Conservation (phyloP, 2,797 vertebrate genomes). For the Siniperca undulata region DNA sequence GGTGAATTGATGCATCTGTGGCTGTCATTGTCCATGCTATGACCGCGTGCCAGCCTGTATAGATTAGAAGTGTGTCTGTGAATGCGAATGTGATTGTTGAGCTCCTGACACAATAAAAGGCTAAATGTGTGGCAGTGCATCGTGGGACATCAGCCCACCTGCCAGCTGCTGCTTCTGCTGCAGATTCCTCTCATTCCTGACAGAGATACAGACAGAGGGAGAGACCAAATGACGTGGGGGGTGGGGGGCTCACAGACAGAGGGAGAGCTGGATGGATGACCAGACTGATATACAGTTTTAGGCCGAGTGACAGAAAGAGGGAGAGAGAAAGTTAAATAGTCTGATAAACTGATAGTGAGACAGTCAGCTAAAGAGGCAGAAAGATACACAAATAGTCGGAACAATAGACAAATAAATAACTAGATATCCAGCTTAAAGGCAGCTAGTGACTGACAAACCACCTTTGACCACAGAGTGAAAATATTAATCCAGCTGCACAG, state of each 20-base stretch:
- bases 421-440: not conserved
- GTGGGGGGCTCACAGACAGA: too few relatives aligned
- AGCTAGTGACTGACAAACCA: slow-evolving; percentile 28
- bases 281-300: slow-evolving; percentile 3
- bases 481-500: slow-evolving; percentile 9
- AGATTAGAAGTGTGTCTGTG: slow-evolving; percentile 47
- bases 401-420: not conserved
- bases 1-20: slow-evolving; percentile 35
- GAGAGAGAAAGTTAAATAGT: not conserved
- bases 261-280: not conserved
- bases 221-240: slow-evolving; percentile 4
- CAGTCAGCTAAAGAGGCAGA: not conserved
- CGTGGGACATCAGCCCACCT: slow-evolving; percentile 73
- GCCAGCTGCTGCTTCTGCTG: slow-evolving; percentile 81
- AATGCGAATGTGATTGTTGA: slow-evolving; percentile 46
- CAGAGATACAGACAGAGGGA: slow-evolving; percentile 33
- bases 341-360: not conserved
- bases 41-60: slow-evolving; percentile 29
- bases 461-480: slow-evolving; percentile 49
- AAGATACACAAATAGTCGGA: not conserved
- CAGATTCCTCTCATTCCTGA: slow-evolving; percentile 84
- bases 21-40: slow-evolving; percentile 40
- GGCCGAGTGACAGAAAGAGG: not conserved
- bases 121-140: slow-evolving; percentile 60
- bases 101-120: slow-evolving; percentile 65